Evolutionary conservation across 2,113 vertebrate species (phyloP).

Genomic region (Meriones unguiculatus): DNA sequence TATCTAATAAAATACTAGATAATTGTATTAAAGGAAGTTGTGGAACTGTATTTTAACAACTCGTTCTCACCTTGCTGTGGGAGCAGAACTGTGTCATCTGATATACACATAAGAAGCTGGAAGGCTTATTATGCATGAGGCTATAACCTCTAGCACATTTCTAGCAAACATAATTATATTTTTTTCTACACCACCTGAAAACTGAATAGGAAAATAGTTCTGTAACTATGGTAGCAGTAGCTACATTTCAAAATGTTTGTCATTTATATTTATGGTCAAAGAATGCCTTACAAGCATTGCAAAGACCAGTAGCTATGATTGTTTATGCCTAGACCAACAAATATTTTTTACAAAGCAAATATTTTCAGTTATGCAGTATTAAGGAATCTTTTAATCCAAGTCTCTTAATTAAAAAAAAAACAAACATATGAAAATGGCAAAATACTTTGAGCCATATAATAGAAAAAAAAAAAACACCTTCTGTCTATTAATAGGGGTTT

Average conservation of each 20-base stretch:
- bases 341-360: slow-evolving; percentile 64
- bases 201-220: slow-evolving; percentile 76
- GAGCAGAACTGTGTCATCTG: slow-evolving; percentile 64
- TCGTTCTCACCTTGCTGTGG: slow-evolving; percentile 56
- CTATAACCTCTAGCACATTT: slow-evolving; percentile 76
- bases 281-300: slow-evolving; percentile 71
- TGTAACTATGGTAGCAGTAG: slow-evolving; percentile 80
- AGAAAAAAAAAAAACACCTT: slow-evolving; percentile 22
- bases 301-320: slow-evolving; percentile 53
- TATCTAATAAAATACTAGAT: background rate
- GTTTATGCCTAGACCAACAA: slow-evolving; percentile 51
- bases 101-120: slow-evolving; percentile 56
- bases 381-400: background rate
- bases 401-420: background rate
- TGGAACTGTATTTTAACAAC: slow-evolving; percentile 69
- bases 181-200: slow-evolving; percentile 78
- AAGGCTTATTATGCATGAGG: slow-evolving; percentile 71
- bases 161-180: slow-evolving; percentile 77
- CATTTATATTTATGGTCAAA: slow-evolving; percentile 77
- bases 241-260: slow-evolving; percentile 78
- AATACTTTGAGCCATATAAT: slow-evolving; percentile 65
- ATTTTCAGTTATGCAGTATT: slow-evolving; percentile 62
- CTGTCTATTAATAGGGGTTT: slow-evolving; percentile 46
- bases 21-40: slow-evolving; percentile 46
- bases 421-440: slow-evolving; percentile 59